Percentiles rank a stretch among this genome's conserved stretches.
Conservation (phyloP, 2,113 vertebrate genomes). For the Paedocypris sp. region DNA sequence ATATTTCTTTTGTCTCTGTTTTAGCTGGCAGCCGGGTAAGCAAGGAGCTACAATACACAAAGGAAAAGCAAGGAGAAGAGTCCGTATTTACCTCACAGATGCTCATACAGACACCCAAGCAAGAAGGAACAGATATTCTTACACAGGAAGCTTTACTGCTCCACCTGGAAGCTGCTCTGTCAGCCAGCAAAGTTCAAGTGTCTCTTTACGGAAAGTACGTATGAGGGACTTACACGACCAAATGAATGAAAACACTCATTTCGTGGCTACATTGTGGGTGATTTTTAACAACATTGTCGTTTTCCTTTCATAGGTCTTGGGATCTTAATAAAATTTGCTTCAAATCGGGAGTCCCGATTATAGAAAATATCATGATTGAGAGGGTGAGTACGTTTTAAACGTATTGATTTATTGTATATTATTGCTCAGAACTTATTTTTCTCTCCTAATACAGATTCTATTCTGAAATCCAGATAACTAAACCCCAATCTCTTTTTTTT, state of each 20-base stretch:
- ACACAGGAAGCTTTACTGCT: conserved; percentile 82
- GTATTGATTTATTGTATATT: neutral
- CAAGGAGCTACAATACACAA: conserved; percentile 90
- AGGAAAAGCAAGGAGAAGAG: conserved; percentile 94
- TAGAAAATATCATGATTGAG: conserved; percentile 97
- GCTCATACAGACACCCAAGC: conserved; percentile 90
- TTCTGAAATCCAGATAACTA: no score
- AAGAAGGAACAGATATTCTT: conserved; percentile 77
- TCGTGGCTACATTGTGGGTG: no score
- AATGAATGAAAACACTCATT: no score
- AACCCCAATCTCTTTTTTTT: no score
- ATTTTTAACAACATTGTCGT: no score
- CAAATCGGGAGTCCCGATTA: conserved; percentile 93
- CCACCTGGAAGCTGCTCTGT: conserved; percentile 85
- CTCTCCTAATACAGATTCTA: neutral
- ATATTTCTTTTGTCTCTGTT: conserved; percentile 23
- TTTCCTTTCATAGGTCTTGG: conserved; percentile 72
- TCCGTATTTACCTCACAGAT: conserved; percentile 89
- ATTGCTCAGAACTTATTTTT: neutral
- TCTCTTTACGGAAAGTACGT: conserved; percentile 97
- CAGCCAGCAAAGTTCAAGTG: conserved; percentile 93
- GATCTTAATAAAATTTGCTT: conserved; percentile 99
- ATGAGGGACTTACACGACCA: no score
- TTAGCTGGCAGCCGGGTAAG: conserved; percentile 88
- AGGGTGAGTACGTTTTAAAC: conserved; percentile 72